Evolutionary conservation across 2,888 invertebrate species (phyloP).

Genomic region (Acrobasis consociella): DNA sequence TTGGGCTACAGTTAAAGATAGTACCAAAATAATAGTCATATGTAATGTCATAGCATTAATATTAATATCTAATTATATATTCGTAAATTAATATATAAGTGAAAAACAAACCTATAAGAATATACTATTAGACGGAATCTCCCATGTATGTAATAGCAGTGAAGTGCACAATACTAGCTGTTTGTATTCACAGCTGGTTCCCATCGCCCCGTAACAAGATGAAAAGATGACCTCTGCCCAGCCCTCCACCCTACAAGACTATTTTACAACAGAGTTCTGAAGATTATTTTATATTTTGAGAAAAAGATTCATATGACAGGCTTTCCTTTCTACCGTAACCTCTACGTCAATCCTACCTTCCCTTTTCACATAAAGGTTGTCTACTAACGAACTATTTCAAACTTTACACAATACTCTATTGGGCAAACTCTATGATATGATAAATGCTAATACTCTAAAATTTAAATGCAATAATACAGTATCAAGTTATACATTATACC

Average conservation of each 20-base stretch:
- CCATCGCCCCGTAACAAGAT: too few relatives aligned
- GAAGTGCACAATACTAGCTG: background rate
- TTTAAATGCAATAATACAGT: conserved; percentile 16
- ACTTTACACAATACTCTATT: background rate
- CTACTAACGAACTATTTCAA: background rate
- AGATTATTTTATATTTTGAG: too few relatives aligned
- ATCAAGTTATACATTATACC: conserved; percentile 2
- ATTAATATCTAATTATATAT: conserved; percentile 12
- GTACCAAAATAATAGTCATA: conserved; percentile 11
- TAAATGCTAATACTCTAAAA: conserved; percentile 14
- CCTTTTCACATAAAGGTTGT: background rate
- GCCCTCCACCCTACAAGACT: too few relatives aligned
- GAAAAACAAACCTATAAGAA: conserved; percentile 16
- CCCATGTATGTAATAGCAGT: background rate
- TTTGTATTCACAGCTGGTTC: background rate
- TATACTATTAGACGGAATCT: conserved; percentile 18
- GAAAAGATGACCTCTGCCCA: too few relatives aligned
- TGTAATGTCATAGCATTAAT: conserved; percentile 1
- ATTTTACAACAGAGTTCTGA: too few relatives aligned
- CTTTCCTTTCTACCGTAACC: background rate
- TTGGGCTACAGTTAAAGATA: background rate
- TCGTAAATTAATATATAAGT: conserved; percentile 10
- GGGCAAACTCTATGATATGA: conserved; percentile 9
- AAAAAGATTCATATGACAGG: background rate
- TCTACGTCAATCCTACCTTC: background rate